A percentile compares a stretch with the other conserved stretches of the same genome.
Conservation (phyloP, 2,797 vertebrate genomes). For the Anguilla marmorata region DNA sequence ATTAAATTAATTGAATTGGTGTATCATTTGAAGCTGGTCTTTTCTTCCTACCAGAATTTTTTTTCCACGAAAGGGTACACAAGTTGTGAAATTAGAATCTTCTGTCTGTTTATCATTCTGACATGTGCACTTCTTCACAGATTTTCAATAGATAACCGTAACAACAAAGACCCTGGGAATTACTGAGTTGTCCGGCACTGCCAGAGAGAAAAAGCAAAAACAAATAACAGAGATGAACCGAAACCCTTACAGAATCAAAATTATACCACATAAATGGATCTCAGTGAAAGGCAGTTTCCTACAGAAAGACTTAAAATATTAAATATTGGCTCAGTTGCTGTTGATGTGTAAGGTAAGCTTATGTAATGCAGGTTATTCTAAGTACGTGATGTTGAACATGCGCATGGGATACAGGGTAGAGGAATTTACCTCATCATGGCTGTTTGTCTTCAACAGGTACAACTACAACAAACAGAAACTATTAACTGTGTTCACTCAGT, state of each 20-base stretch:
- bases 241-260: background rate
- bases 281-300: background rate
- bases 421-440: background rate
- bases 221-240: background rate
- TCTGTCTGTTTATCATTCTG: conserved; percentile 23
- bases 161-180: conserved; percentile 13
- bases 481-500: background rate
- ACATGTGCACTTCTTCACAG: conserved; percentile 26
- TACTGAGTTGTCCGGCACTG: background rate
- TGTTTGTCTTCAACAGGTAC: background rate
- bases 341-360: background rate
- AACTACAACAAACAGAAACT: background rate
- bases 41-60: conserved; percentile 13
- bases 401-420: background rate
- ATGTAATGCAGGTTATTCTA: background rate
- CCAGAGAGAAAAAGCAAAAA: background rate
- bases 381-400: background rate
- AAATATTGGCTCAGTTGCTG: background rate
- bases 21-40: conserved; percentile 27
- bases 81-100: conserved; percentile 21
- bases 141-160: conserved; percentile 4
- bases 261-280: background rate
- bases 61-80: conserved; percentile 13
- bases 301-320: background rate
- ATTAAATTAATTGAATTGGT: conserved; percentile 36